Conservation (phyloP, 1,140 invertebrate genomes). For the Caerostris extrusa region DNA sequence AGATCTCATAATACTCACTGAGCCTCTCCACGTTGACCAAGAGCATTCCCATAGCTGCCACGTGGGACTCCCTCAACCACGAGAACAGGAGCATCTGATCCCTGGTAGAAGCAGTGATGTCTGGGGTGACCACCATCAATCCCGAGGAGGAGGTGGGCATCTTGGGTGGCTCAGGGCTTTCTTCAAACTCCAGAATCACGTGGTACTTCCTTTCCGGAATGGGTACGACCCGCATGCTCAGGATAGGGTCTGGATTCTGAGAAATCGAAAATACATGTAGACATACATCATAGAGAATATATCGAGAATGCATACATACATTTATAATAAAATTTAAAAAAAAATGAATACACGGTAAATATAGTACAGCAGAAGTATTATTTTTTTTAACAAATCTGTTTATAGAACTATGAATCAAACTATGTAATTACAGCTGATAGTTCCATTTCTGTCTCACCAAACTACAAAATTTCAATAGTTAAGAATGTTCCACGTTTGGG, state of each 20-base stretch:
- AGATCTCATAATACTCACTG: not conserved
- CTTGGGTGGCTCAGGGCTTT: not conserved
- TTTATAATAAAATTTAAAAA: no score
- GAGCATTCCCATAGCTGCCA: constrained; percentile 49
- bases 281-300: no score
- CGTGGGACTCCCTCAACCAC: constrained; percentile 40
- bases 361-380: no score
- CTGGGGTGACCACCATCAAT: constrained; percentile 12
- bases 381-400: no score
- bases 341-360: no score
- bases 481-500: no score
- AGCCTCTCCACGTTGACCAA: constrained; percentile 64
- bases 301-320: no score
- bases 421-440: no score
- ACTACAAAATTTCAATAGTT: no score
- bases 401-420: no score
- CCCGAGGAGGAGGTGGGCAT: constrained; percentile 31
- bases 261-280: not conserved
- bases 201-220: constrained; percentile 73
- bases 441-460: no score
- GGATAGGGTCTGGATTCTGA: constrained; percentile 69
- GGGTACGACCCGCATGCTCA: constrained; percentile 63
- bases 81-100: constrained; percentile 50
- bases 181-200: constrained; percentile 67
- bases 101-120: not conserved